Evolutionary conservation across 2,113 vertebrate genomes (phyloP), one percentile per base, ranked within the genome.

Genomic region (Rhinopomastus cyanomelas): DNA sequence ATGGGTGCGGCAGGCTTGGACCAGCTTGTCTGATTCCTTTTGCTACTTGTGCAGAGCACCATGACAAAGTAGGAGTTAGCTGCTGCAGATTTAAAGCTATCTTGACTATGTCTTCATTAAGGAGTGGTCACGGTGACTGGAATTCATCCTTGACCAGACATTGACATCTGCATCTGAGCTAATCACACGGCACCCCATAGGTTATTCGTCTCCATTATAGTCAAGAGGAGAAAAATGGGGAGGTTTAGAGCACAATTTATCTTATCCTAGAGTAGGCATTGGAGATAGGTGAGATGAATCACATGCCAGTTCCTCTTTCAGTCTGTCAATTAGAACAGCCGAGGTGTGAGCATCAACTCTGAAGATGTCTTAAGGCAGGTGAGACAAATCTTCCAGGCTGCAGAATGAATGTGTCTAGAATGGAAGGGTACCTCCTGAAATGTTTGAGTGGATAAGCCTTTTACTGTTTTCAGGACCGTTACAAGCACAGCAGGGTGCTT

Each of bases 121-220:
- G 25, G 26, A 5, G 12, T 89, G 66, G 52, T 78, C 80, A 84
- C 44, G 56, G 49, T 67, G 73, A 72, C 57, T 81, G 61, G 73
- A 86, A 92, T 90, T 88, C 61, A 92, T 91, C 90, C 94, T 91
- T 95, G 92, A 90, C 69, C 88, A 90, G 81, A 78, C 42, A 67
- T 20, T 90, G 94, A 81, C 57, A 90, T 27, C 65, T 72, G 65
- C 65, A 60, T 78, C 52, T 72, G 61, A 91, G 73, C 57, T 91
- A 93, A 95, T 90, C 57, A 26, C 61, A 71, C 56, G 34, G 37
- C 1, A 4, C 27, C 75, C 34, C 19, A 12, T 49, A 34, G n/a
- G 61, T 57, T 64, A 78, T 94, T 89, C 88, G n/a, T 94, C 76
- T 91, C 60, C 83, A 78, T 95, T 91, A 95, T n/a, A 88, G 77